Percentiles rank a stretch among this genome's conserved stretches.
phyloP scores from a whole-genome alignment of 2,113 vertebrate species.

The Thryonomys swinderianus region DNA sequence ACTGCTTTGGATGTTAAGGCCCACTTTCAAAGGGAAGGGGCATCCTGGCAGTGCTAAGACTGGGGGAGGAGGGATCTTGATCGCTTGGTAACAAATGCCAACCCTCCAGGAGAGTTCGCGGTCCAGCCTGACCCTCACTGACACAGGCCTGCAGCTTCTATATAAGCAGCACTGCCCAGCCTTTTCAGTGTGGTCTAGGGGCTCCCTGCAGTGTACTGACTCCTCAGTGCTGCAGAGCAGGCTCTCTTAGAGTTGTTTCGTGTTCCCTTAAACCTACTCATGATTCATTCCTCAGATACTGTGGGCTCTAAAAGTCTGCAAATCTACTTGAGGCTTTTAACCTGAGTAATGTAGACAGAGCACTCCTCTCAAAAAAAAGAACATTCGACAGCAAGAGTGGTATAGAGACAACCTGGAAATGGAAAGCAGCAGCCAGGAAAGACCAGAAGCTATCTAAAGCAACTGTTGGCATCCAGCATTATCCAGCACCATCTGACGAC shows the following conservation, averaged over 20 bases:
- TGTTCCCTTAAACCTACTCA: neutral
- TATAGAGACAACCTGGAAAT: neutral
- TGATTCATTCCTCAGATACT: neutral
- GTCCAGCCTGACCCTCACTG: no score
- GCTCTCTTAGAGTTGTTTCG: neutral
- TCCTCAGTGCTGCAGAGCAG: neutral
- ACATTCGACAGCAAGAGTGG: no score
- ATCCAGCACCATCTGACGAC: neutral
- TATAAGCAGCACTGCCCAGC: neutral
- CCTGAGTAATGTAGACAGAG: neutral
- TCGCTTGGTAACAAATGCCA: neutral
- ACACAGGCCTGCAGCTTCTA: no score
- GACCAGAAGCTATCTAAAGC: neutral
- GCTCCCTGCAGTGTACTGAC: neutral
- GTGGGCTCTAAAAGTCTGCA: neutral
- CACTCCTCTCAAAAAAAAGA: neutral
- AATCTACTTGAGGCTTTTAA: neutral
- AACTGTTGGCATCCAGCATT: neutral
- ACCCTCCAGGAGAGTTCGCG: neutral
- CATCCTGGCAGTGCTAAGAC: no score
- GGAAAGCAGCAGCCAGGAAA: neutral
- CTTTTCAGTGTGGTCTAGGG: neutral
- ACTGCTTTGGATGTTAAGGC: neutral
- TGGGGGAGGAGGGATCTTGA: neutral
- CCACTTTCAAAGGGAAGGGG: neutral